Evolutionary conservation across 2,113 vertebrate species (phyloP).

Genomic region (Agelaius phoeniceus): DNA sequence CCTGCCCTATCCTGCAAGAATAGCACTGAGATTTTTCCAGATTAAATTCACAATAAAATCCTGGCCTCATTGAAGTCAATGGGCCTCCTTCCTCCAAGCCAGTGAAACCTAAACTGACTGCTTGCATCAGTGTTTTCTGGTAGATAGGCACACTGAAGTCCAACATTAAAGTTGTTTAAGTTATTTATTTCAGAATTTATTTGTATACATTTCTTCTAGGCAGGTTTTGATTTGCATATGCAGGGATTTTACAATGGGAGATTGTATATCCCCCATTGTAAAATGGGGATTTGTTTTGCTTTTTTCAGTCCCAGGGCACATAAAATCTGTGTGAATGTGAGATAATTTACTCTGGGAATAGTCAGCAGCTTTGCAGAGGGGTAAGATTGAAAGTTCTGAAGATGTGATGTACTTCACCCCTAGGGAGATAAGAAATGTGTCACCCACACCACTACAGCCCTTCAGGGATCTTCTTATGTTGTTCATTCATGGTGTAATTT

Average conservation of each 20-base stretch:
- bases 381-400: not conserved
- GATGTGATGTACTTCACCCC: not conserved
- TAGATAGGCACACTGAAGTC: not conserved
- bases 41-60: not conserved
- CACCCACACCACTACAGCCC: not conserved
- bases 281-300: not conserved
- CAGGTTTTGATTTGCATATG: not conserved
- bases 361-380: not conserved
- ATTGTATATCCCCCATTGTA: not conserved
- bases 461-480: not conserved
- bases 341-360: not conserved
- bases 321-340: not conserved
- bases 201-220: not conserved
- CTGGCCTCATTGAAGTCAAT: not conserved
- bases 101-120: not conserved
- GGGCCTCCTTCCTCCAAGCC: not conserved
- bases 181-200: not conserved
- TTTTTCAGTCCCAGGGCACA: not conserved
- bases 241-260: not conserved
- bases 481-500: slow-evolving; percentile 1
- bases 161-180: not conserved
- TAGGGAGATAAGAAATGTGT: not conserved
- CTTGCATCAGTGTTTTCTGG: not conserved
- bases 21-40: not conserved
- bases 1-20: not conserved